Conservation (phyloP, 2,888 invertebrate genomes). For the Dicranocentrus wangi region DNA sequence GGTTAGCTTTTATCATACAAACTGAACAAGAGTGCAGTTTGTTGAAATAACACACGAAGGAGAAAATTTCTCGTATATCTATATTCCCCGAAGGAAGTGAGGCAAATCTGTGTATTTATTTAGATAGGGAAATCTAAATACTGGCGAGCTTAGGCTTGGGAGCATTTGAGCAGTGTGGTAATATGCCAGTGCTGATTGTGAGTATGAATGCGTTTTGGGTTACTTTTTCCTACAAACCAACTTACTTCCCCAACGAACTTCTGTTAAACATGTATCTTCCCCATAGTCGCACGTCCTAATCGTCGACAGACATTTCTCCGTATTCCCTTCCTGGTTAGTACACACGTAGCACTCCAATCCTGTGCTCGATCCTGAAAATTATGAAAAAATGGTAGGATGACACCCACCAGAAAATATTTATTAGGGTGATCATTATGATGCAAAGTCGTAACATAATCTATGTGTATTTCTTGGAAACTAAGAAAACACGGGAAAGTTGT, state of each 20-base stretch:
- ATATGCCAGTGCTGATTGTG: no score
- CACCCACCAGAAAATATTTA: background rate
- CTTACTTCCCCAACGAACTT: conserved; percentile 93
- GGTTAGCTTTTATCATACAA: no score
- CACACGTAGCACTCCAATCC: conserved; percentile 96
- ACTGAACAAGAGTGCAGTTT: no score
- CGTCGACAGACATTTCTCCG: conserved; percentile 92
- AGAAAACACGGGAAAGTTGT: background rate
- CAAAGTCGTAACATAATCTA: background rate
- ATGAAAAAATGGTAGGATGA: conserved; percentile 9
- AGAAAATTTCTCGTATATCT: no score
- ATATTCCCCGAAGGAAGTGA: no score
- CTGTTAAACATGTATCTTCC: conserved; percentile 90
- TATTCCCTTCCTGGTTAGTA: conserved; percentile 91
- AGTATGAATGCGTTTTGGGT: no score
- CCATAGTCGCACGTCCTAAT: conserved; percentile 91
- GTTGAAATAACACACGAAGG: no score
- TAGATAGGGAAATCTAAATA: no score
- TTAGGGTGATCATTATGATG: background rate
- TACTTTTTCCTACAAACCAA: conserved; percentile 70
- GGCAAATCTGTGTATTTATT: no score
- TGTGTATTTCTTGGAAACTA: background rate
- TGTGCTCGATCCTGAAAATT: conserved; percentile 21
- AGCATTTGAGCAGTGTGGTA: background rate
- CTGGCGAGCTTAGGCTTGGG: no score